A percentile compares a stretch with the other conserved stretches of the same genome.
phyloP scores from a whole-genome alignment of 2,888 invertebrate genomes.

The Yponomeuta malinellus region DNA sequence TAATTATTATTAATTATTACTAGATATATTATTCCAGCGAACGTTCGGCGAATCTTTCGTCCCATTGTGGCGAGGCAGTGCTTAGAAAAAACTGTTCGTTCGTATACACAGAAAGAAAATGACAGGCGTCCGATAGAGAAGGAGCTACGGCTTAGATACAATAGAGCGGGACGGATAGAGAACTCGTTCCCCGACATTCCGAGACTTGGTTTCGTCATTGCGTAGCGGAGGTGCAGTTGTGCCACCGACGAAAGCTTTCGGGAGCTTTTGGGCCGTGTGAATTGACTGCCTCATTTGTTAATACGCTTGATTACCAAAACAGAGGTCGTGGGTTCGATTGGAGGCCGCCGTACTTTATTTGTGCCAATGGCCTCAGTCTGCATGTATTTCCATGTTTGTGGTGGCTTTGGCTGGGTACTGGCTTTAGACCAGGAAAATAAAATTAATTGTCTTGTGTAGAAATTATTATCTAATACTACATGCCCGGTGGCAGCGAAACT shows the following conservation, averaged over 20 bases:
- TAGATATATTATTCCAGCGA: too few relatives aligned
- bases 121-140: conserved; percentile 70
- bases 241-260: neutral
- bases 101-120: conserved; percentile 54
- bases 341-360: too few relatives aligned
- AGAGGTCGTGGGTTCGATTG: too few relatives aligned
- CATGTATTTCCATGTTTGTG: too few relatives aligned
- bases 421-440: too few relatives aligned
- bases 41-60: neutral
- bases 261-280: neutral
- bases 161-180: conserved; percentile 63
- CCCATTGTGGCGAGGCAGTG: conserved; percentile 45
- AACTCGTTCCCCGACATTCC: conserved; percentile 74
- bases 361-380: too few relatives aligned
- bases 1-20: too few relatives aligned
- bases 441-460: too few relatives aligned
- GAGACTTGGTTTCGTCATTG: conserved; percentile 51
- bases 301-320: too few relatives aligned
- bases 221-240: conserved; percentile 7
- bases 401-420: too few relatives aligned
- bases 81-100: conserved; percentile 65
- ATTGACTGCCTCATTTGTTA: neutral
- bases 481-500: too few relatives aligned
- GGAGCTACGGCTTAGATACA: conserved; percentile 48
- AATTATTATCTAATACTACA: neutral